Evolutionary conservation across 2,888 invertebrate species (phyloP), one percentile per base, ranked within the genome.

Genomic region (Athrips mouffetella): DNA sequence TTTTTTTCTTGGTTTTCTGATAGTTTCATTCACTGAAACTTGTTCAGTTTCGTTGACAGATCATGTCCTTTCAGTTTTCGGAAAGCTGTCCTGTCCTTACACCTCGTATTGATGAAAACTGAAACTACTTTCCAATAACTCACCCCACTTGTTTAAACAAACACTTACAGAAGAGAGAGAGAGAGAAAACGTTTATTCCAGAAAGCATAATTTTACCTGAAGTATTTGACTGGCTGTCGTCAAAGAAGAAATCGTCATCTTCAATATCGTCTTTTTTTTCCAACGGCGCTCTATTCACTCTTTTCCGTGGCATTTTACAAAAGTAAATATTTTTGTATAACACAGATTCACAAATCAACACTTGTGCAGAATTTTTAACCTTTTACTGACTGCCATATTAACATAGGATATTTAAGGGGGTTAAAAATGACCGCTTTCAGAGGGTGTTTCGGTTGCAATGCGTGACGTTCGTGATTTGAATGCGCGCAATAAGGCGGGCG

Each of bases 241-340:
- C 88, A 51, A 86, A 86, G 51, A 83, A 80, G 54, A 85, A 86
- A 60, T 87, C 87, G 51, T 88, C 87, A 52, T 87, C 87, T 7
- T 86, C 85, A 4, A 58, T 68, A 29, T 82, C 85, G 8, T 85
- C 86, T 2, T 77, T 73, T 52, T 79, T 85, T 13, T 85, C 86
- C 6, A 65, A 71, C 18, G 81, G 76, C 1, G 84, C 78, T 55
- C 73, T 70, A 57, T 73, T 80, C 20, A 64, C 69, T 29, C 83
- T 69, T 76, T 87, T 87, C 53, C 86, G 73, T 5, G 87, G 87
- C 88, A 88, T 88, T 7, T 31, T 29, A 23, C 16, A 25, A 21
- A n/a, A n/a, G n/a, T n/a, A n/a, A n/a, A 27, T 20, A 55, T 53
- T 67, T 63, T 66, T 63, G 60, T 65, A 69, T 66, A 37, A 56